These are phyloP conservation scores for Invenusta paracnida DNA, from an alignment of 2,888 invertebrate species.

Conservation along the genomic window DNA sequence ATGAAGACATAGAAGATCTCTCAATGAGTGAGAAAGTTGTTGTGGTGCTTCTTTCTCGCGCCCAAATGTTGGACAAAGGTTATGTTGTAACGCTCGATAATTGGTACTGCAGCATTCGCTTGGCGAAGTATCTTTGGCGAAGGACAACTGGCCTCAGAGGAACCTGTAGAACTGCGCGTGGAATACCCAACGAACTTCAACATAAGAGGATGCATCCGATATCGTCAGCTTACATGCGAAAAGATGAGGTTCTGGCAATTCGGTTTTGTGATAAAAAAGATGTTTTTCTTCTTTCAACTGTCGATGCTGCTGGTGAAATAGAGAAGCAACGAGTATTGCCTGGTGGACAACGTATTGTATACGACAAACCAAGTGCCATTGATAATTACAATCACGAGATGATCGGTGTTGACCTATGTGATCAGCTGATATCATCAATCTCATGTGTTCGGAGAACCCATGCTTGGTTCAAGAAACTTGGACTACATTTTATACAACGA, in stretches of 20 bases:
- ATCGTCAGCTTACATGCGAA: background rate
- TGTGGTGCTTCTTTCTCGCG: background rate
- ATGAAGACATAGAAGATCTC: background rate
- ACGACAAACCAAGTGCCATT: too few relatives aligned
- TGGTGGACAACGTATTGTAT: background rate
- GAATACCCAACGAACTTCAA: background rate
- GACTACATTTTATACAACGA: too few relatives aligned
- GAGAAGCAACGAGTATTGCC: background rate
- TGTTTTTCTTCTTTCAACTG: background rate
- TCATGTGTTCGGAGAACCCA: too few relatives aligned
- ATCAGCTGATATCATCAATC: too few relatives aligned
- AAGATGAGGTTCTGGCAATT: background rate
- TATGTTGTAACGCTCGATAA: background rate
- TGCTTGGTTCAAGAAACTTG: too few relatives aligned
- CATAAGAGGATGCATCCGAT: background rate
- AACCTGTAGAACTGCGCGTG: background rate
- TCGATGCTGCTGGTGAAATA: background rate
- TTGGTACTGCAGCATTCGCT: background rate
- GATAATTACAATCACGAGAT: too few relatives aligned
- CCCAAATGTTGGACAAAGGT: background rate
- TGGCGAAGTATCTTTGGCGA: background rate
- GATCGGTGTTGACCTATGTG: too few relatives aligned
- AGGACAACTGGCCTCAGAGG: background rate
- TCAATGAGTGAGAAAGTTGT: background rate
- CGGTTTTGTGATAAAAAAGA: constrained; percentile 3